A percentile compares a stretch with the other conserved stretches of the same genome.
Evolutionary conservation across 2,113 vertebrate species (phyloP).

Genomic region (Morone chrysops): DNA sequence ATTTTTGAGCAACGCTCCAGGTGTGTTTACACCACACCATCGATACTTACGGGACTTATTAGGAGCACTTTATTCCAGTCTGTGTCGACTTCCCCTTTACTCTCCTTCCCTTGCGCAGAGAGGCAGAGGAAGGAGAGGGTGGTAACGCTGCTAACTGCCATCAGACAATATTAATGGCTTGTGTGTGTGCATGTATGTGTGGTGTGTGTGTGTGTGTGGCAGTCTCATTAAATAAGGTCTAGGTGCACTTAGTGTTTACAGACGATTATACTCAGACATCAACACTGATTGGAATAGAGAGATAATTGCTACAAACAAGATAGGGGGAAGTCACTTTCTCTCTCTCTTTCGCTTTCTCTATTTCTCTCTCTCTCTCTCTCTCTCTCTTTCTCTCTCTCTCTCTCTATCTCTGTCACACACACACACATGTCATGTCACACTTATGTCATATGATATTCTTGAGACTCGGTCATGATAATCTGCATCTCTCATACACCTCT

Average conservation of each 20-base stretch:
- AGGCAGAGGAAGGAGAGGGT: conserved; percentile 15
- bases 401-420: background rate
- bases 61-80: conserved; percentile 29
- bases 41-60: conserved; percentile 18
- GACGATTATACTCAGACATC: conserved; percentile 67
- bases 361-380: too few species aligned
- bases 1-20: background rate
- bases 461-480: conserved; percentile 38
- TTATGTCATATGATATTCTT: conserved; percentile 32
- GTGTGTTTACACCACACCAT: conserved; percentile 24
- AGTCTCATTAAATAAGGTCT: conserved; percentile 65
- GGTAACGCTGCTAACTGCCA: conserved; percentile 40
- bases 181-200: conserved; percentile 13
- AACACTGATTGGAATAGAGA: conserved; percentile 67
- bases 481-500: conserved; percentile 26
- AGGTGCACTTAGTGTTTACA: conserved; percentile 66
- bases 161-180: conserved; percentile 47
- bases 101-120: conserved; percentile 12
- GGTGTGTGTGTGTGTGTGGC: conserved; percentile 14
- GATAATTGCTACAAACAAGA: conserved; percentile 71
- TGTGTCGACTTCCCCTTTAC: conserved; percentile 30
- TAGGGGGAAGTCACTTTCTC: conserved; percentile 11
- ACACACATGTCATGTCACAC: background rate
- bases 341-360: background rate
- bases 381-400: background rate